Base-by-base conservation (phyloP, 2,113 vertebrate species). In the Cynopterus brachyotis region DNA sequence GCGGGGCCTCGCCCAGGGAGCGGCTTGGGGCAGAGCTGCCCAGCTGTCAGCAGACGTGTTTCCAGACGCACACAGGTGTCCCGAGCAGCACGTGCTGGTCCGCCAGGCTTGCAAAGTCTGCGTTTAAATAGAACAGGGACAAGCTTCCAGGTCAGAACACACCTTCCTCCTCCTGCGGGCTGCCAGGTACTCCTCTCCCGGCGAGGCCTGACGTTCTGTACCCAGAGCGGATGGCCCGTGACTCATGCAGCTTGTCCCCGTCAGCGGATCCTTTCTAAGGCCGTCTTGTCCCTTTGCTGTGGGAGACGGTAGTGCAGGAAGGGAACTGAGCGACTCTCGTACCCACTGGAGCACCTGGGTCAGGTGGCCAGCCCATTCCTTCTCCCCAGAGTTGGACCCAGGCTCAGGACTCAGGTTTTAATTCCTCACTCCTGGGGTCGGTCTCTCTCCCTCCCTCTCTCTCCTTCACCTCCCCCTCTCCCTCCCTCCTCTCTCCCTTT, bases 1-100 rank as follows among this genome's bases (percentile, higher is more conserved):
- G 3, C 3, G 0, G 37, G 7, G 32, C 16, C 3, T 9, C 7
- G 3, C 26, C n/a, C 0, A 13, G 4, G 1, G 15, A 3, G 30
- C 20, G 1, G 19, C 53, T 32, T 0, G 7, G 47, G 57, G 35
- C 35, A 1, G 40, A 40, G 42, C 19, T 15, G 26, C 72, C 20
- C 7, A 7, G 22, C 17, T 17, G 42, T 5, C 17, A 19, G n/a
- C n/a, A 55, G 80, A 66, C 26, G 1, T 20, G 9, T 20, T 37
- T n/a, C 6, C 32, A 62, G 66, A n/a, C 42, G 9, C 35, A 6
- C 37, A 32, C 17, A n/a, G 20, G 4, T 30, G 9, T 6, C 0
- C 40, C 35, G 4, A 1, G 9, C n/a, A 26, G 15, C 30, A 10
- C 6, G 32, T 1, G 4, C 62, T 4, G 13, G 26, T 9, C 73